Evolutionary conservation across 2,888 invertebrate species (phyloP).

Genomic region (Eumacrocentrus americanus): DNA sequence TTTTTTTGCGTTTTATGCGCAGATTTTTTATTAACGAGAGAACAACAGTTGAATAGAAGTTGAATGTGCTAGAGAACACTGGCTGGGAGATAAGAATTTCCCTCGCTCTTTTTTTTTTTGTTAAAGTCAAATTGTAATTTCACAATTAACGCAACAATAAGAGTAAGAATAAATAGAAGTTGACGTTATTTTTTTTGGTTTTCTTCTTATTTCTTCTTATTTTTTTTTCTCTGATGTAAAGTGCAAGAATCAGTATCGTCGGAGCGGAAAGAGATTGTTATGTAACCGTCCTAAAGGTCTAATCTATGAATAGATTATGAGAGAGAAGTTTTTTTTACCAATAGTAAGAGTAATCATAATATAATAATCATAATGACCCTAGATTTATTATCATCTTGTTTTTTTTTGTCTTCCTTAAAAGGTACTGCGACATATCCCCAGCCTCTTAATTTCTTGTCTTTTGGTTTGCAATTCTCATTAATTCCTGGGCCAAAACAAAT

Average conservation of each 20-base stretch:
- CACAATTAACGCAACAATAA: constrained; percentile 37
- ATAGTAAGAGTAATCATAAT: constrained; percentile 49
- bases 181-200: constrained; percentile 23
- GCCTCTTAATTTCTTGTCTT: constrained; percentile 15
- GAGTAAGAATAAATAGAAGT: constrained; percentile 39
- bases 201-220: constrained; percentile 19
- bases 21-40: constrained; percentile 50
- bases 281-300: constrained; percentile 46
- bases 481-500: constrained; percentile 3
- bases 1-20: constrained; percentile 34
- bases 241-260: constrained; percentile 35
- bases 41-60: constrained; percentile 48
- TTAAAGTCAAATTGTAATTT: constrained; percentile 32
- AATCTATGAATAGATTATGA: constrained; percentile 47
- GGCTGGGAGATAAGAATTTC: constrained; percentile 34
- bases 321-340: constrained; percentile 43
- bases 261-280: constrained; percentile 38
- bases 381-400: constrained; percentile 33
- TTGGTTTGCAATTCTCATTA: constrained; percentile 10
- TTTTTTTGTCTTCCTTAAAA: constrained; percentile 7
- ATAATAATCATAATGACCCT: constrained; percentile 48
- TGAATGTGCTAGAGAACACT: constrained; percentile 44
- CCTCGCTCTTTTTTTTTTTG: constrained; percentile 25
- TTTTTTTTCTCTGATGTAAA: constrained; percentile 17
- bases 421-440: constrained; percentile 5